Percentiles rank a stretch among this genome's conserved stretches.
These are phyloP conservation scores for Branchipolynoe longqiensis DNA, from an alignment of 2,888 invertebrate species.

Conservation along the genomic window DNA sequence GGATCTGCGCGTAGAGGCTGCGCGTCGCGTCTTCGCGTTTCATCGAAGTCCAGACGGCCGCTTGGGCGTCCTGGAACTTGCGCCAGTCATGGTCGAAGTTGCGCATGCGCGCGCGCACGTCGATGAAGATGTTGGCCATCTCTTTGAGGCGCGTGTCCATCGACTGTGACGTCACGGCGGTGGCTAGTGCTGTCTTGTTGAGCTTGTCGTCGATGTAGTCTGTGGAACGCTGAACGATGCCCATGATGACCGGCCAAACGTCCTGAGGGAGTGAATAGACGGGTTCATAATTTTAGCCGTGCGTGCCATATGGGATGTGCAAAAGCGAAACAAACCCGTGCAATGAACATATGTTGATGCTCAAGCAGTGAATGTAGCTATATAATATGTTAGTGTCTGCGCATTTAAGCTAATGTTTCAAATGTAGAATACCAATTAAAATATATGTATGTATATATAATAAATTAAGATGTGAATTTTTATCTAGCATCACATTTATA, in stretches of 20 bases:
- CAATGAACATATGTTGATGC: too few species aligned
- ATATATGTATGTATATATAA: too few species aligned
- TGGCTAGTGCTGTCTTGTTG: conserved; percentile 33
- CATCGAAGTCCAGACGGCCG: conserved; percentile 35
- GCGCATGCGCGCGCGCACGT: conserved; percentile 51
- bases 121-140: conserved; percentile 51
- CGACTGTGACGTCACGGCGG: conserved; percentile 1
- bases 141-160: conserved; percentile 20
- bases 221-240: not conserved
- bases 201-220: not conserved
- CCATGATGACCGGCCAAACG: conserved; percentile 33
- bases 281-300: too few species aligned
- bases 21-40: conserved; percentile 48
- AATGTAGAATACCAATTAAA: too few species aligned
- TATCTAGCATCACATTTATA: too few species aligned
- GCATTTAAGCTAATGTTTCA: too few species aligned
- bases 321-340: too few species aligned
- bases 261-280: too few species aligned
- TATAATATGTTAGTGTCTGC: too few species aligned
- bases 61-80: conserved; percentile 48
- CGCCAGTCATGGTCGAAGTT: conserved; percentile 60
- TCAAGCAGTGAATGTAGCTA: too few species aligned
- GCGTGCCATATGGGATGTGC: too few species aligned
- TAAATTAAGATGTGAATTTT: too few species aligned
- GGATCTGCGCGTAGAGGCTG: conserved; percentile 29